Evolutionary conservation across 2,797 vertebrate genomes (phyloP).

Genomic region (Aphelocoma californica): DNA sequence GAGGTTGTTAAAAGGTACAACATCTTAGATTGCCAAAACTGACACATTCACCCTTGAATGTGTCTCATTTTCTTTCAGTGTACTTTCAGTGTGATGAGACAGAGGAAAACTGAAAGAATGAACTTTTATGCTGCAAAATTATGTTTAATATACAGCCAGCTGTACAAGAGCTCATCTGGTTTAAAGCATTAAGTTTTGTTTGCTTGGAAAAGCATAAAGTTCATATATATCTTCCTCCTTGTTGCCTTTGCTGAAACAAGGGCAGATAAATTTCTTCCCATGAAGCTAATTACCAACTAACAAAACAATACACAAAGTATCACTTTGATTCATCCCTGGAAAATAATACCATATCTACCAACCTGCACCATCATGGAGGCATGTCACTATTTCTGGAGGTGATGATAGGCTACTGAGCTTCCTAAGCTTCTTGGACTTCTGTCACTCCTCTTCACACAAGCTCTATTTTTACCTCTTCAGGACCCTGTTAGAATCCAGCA

Average conservation of each 20-base stretch:
- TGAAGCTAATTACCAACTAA: not conserved
- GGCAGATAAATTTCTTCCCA: not conserved
- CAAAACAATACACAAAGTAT: not conserved
- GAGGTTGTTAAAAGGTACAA: not conserved
- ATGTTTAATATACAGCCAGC: not conserved
- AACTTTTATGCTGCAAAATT: not conserved
- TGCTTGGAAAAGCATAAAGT: not conserved
- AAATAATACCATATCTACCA: not conserved
- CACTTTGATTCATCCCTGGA: not conserved
- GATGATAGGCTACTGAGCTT: not conserved
- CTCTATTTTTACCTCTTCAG: not conserved
- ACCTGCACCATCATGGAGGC: not conserved
- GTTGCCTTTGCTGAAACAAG: not conserved
- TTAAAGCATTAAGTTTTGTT: not conserved
- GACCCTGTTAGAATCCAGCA: not conserved
- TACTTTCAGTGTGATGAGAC: not conserved
- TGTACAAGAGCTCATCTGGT: not conserved
- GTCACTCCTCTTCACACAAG: not conserved
- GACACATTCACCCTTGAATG: not conserved
- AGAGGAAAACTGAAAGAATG: not conserved
- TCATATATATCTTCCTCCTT: not conserved
- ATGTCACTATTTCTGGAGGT: not conserved
- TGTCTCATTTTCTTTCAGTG: not conserved
- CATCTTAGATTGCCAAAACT: not conserved
- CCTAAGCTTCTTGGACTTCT: constrained; percentile 39